Conservation (phyloP, 2,797 vertebrate species). For the Melopsittacus undulatus region DNA sequence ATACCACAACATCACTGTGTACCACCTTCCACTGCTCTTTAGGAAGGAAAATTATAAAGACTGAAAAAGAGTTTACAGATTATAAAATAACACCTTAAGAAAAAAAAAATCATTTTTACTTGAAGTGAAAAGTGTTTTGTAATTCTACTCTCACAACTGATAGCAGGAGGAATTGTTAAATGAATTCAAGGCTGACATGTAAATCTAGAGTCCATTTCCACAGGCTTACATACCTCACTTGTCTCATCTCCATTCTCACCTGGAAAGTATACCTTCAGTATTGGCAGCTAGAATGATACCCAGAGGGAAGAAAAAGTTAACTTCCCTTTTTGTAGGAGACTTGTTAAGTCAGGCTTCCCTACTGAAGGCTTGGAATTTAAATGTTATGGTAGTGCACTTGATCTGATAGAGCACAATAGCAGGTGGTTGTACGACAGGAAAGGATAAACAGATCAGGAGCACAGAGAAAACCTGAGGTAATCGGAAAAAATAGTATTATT, state of each 20-base stretch:
- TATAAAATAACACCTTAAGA: background rate
- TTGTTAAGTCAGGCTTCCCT: background rate
- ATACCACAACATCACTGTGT: too few relatives aligned
- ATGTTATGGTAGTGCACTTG: background rate
- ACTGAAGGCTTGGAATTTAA: background rate
- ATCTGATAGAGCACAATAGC: background rate
- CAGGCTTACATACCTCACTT: background rate
- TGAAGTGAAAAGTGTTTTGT: background rate
- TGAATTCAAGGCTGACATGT: background rate
- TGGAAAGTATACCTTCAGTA: background rate
- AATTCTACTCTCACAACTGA: background rate
- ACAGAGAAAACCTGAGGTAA: background rate
- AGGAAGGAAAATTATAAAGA: background rate
- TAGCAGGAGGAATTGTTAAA: background rate
- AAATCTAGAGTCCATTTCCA: background rate
- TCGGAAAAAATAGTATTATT: background rate
- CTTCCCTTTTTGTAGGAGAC: background rate
- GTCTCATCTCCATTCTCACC: background rate
- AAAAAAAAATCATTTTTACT: rapidly evolving
- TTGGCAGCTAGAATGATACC: background rate
- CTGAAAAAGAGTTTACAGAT: background rate
- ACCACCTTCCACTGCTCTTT: rapidly evolving
- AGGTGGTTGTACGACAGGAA: background rate
- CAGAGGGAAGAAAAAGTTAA: background rate
- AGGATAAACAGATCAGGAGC: background rate